These are phyloP conservation scores for Goniozus legneri DNA, from an alignment of 1,140 invertebrate genomes.

Conservation along the genomic window DNA sequence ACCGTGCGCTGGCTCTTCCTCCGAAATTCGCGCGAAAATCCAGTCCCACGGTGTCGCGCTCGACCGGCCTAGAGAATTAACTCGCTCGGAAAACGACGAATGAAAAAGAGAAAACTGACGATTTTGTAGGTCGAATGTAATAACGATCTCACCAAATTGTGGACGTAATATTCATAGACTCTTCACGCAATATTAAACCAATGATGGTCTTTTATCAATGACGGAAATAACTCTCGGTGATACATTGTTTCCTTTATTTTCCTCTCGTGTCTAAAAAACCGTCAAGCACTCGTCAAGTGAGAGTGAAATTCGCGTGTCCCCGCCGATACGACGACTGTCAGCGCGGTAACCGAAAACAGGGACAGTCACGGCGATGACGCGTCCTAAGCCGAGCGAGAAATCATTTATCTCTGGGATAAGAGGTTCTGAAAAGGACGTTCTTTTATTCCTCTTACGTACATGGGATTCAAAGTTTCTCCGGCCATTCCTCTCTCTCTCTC, in stretches of 20 bases:
- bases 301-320: too few species aligned
- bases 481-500: slow-evolving; percentile 8
- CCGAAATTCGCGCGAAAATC: neutral
- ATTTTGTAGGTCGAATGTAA: too few species aligned
- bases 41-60: neutral
- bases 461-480: slow-evolving; percentile 36
- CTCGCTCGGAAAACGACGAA: slow-evolving; percentile 14
- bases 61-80: slow-evolving; percentile 13
- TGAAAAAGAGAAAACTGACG: too few species aligned
- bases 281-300: too few species aligned
- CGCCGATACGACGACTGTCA: too few species aligned
- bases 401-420: slow-evolving; percentile 52
- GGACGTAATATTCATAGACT: too few species aligned
- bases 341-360: slow-evolving; percentile 37
- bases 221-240: too few species aligned
- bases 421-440: slow-evolving; percentile 37
- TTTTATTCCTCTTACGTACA: slow-evolving; percentile 33
- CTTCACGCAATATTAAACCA: too few species aligned
- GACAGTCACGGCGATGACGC: slow-evolving; percentile 43
- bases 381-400: slow-evolving; percentile 49
- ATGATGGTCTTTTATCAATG: too few species aligned
- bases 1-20: neutral
- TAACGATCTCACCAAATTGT: too few species aligned
- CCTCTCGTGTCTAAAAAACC: too few species aligned
- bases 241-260: too few species aligned